phyloP scores from a whole-genome alignment of 2,888 invertebrate species.

The Cryptophagus acutangulus region DNA sequence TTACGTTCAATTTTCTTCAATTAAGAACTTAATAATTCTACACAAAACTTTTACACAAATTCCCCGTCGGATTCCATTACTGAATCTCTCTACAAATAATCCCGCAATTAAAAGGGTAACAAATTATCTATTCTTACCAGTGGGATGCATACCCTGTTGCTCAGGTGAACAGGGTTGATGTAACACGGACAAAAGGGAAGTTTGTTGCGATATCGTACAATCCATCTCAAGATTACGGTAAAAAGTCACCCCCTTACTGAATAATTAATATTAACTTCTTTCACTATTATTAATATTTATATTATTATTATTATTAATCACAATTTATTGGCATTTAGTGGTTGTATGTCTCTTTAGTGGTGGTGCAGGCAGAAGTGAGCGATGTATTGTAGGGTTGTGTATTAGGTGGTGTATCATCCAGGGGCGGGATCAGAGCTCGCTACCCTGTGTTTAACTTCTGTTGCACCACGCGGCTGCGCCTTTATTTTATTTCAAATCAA shows the following conservation, averaged over 20 bases:
- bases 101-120: too few species aligned
- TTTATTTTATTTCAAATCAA: slow-evolving; percentile 27
- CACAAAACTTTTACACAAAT: too few species aligned
- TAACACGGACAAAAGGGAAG: slow-evolving; percentile 34
- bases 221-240: too few species aligned
- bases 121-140: slow-evolving; percentile 35
- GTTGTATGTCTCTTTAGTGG: not conserved
- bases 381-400: slow-evolving; percentile 22
- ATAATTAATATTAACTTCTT: not conserved
- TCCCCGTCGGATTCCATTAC: too few species aligned
- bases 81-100: too few species aligned
- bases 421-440: slow-evolving; percentile 47
- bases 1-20: too few species aligned
- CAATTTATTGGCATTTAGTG: not conserved
- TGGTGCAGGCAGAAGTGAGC: slow-evolving; percentile 29
- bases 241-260: too few species aligned
- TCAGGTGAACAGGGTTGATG: slow-evolving; percentile 42
- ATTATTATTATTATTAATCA: too few species aligned
- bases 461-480: slow-evolving; percentile 41
- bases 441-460: slow-evolving; percentile 50
- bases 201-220: slow-evolving; percentile 35
- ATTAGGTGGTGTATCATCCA: slow-evolving; percentile 36
- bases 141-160: slow-evolving; percentile 34
- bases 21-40: too few species aligned
- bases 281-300: slow-evolving; percentile 2